Percentiles rank a stretch among this genome's conserved stretches.
phyloP scores from a whole-genome alignment of 1,140 invertebrate species.

The Eurosta solidaginis region DNA sequence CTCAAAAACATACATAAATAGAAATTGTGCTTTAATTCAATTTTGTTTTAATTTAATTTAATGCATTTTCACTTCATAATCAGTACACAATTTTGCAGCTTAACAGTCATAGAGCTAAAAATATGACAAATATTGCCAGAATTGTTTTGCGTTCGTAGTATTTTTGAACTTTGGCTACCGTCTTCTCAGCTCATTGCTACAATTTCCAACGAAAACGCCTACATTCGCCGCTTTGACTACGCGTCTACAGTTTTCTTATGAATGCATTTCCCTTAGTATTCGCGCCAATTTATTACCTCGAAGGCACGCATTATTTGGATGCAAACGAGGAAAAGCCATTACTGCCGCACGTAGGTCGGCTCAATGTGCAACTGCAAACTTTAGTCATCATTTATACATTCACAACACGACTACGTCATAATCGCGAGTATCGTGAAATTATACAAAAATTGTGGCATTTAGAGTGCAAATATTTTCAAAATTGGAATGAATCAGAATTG shows the following conservation, averaged over 20 bases:
- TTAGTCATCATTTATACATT: neutral
- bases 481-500: neutral
- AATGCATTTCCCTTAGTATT: neutral
- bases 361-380: neutral
- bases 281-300: neutral
- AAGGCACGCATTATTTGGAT: neutral
- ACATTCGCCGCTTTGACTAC: neutral
- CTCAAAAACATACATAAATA: no score
- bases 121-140: neutral
- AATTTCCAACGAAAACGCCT: neutral
- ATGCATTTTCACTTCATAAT: neutral
- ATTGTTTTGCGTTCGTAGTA: neutral
- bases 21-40: no score
- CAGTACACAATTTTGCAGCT: neutral
- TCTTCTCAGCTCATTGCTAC: neutral
- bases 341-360: neutral
- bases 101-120: neutral
- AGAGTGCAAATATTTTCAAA: neutral
- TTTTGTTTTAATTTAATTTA: no score
- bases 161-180: neutral
- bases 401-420: neutral
- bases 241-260: neutral
- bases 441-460: neutral
- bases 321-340: neutral
- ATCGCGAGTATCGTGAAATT: neutral